These are phyloP conservation scores for Brachionus rubens DNA, from an alignment of 1,140 invertebrate genomes.

Conservation along the genomic window DNA sequence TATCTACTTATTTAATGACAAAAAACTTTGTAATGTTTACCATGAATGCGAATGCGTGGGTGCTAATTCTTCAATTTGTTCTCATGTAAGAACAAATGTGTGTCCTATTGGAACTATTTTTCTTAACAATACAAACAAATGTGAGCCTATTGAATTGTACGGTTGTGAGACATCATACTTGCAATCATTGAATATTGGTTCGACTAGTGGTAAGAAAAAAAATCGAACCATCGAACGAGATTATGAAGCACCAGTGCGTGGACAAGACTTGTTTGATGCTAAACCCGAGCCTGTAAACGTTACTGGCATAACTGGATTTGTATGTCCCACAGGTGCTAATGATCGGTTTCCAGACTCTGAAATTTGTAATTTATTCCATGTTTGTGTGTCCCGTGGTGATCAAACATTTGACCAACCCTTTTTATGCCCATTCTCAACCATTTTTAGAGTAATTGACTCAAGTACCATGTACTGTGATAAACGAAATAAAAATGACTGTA, in stretches of 20 bases:
- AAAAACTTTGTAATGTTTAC: conserved; percentile 46
- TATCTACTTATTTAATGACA: conserved; percentile 5
- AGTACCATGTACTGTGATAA: conserved; percentile 43
- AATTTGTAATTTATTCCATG: conserved; percentile 47
- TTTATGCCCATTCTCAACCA: conserved; percentile 29
- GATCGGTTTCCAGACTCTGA: conserved; percentile 22
- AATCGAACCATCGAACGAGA: background rate
- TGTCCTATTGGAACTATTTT: conserved; percentile 33
- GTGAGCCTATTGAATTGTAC: conserved; percentile 19
- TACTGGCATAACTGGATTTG: conserved; percentile 19
- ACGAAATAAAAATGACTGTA: conserved; percentile 20
- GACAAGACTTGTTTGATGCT: background rate
- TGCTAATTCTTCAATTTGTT: background rate
- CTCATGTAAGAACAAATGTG: background rate
- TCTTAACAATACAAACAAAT: conserved; percentile 10
- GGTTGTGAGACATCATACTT: conserved; percentile 39
- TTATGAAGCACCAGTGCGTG: background rate
- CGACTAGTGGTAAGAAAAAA: background rate
- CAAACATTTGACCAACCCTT: conserved; percentile 43
- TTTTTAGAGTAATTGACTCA: conserved; percentile 1
- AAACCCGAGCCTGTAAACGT: background rate
- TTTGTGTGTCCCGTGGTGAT: conserved; percentile 18
- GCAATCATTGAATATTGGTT: background rate
- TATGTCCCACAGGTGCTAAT: background rate
- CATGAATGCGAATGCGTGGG: conserved; percentile 42